Evolutionary conservation across 1,140 invertebrate genomes (phyloP).

Genomic region (Drosophila sucinea): DNA sequence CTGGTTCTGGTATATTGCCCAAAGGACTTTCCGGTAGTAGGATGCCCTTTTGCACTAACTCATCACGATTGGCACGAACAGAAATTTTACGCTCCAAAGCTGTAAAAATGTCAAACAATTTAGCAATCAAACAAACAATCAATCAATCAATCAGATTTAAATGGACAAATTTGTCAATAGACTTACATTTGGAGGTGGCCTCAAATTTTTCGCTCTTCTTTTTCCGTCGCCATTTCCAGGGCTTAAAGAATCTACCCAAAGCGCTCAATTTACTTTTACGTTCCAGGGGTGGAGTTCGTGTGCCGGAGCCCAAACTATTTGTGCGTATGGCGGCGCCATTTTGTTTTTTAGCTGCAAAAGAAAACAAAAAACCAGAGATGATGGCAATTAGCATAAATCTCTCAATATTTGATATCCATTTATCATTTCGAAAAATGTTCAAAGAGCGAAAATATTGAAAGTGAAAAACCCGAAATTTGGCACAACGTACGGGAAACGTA

Average conservation of each 20-base stretch:
- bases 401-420: not conserved
- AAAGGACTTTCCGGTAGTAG: slow-evolving; percentile 94
- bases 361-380: slow-evolving; percentile 16
- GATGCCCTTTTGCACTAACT: slow-evolving; percentile 98
- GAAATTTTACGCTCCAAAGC: slow-evolving; percentile 99
- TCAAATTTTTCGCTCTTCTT: slow-evolving; percentile 99
- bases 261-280: slow-evolving; percentile 96
- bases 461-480: too few relatives aligned
- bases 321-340: slow-evolving; percentile 94
- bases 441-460: not conserved
- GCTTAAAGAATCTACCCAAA: slow-evolving; percentile 97
- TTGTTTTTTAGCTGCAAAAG: slow-evolving; percentile 94
- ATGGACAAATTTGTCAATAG: not conserved
- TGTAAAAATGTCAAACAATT: slow-evolving; percentile 82
- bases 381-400: slow-evolving; percentile 30
- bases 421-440: not conserved
- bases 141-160: not conserved
- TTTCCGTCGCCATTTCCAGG: slow-evolving; percentile 99
- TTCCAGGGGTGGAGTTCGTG: slow-evolving; percentile 91
- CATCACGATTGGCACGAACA: slow-evolving; percentile 97
- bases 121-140: slow-evolving; percentile 5
- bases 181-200: slow-evolving; percentile 97
- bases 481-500: too few relatives aligned
- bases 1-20: slow-evolving; percentile 90
- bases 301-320: slow-evolving; percentile 92